Evolutionary conservation across 2,888 invertebrate species (phyloP), one percentile per base, ranked within the genome.

Genomic region (Schizotus pectinicornis): DNA sequence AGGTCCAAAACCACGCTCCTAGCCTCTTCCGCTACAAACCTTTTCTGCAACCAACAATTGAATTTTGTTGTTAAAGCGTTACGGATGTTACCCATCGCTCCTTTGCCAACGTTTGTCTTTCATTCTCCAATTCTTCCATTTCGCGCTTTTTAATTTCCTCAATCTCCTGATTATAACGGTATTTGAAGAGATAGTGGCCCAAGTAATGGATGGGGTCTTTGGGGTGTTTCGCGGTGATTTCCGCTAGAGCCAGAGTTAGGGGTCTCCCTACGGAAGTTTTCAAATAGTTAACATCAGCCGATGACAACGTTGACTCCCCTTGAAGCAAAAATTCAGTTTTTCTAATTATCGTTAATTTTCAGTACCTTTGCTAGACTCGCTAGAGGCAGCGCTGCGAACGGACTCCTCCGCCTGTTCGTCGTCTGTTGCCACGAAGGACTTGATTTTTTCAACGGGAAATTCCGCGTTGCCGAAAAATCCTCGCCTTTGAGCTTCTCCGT

Each of bases 181-280:
- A 82, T 70, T 81, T 80, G 56, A 81, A 76, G n/a, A 82, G 69
- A 81, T 82, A 82, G 63, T 81, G 81, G 2, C 77, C 82, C 22
- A 83, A 67, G 62, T 81, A 82, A 63, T 79, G 78, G n/a, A 83
- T 78, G 0, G 82, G 82, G 68, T 82, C 82, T 42, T 68, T 60
- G 1, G 82, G 82, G 62, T 80, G 79, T 59, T 78, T 79, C 0
- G 77, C 73, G 1, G 78, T 75, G 38, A 82, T 78, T 67, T 83
- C 81, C 1, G 80, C 79, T 50, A 82, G 61, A 3, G 80, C 82
- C 49, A 81, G 64, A 30, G 77, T 76, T 47, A 82, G 64, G 1
- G 81, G 79, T 43, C 68, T 72, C 6, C 79, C 80, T 11, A 80
- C 61, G 12, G 67, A 62, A 9, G 66, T 68, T 63, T 79, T 80